Base-by-base conservation (phyloP, 2,113 vertebrate genomes). In the Nothobranchius kuhntae region DNA sequence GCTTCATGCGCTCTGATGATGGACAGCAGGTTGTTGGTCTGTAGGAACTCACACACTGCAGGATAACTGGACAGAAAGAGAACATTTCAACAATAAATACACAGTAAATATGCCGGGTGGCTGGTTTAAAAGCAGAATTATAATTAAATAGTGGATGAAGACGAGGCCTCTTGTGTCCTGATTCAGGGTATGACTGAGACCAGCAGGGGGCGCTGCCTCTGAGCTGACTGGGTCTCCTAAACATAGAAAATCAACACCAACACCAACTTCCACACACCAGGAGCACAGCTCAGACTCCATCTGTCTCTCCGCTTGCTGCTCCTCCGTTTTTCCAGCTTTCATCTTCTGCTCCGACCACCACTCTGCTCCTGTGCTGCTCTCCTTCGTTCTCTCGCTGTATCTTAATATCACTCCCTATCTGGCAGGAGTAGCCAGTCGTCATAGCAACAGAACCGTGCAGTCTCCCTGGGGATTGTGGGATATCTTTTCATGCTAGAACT, bases 21-120 rank as follows among this genome's bases (percentile, higher is more conserved):
- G 82, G 96, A 98, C 92, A 98, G 94, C 91, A 98, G 93, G 89
- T 98, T 98, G 94, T 98, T 98, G 93, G 97, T 95, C 92, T 98
- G 96, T 90, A 98, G 90, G 89, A 98, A 98, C 90, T 98, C 96
- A 78, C 96, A 98, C 69, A 98, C 96, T 74, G 96, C 96, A 3
- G 96, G 96, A 87, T 98, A 98, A 92, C 96, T 98, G 72, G 17
- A 26, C 57, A 68, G 26, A 61, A 1, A 24, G 3, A 53, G 48
- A 9, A 40, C 21, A 53, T 0, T 38, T 46, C 9, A 24, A 24
- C 36, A 30, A 42, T 2, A 55, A 50, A 59, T 38, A 40, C 10
- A 13, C 38, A n/a, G 17, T 9, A 17, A 24, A 45, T 42, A 44
- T 9, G 56, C 55, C 11, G 55, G 13, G 7, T 35, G 7, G 21